Base-by-base conservation (phyloP, 2,888 invertebrate genomes). In the Dasypolia templi region DNA sequence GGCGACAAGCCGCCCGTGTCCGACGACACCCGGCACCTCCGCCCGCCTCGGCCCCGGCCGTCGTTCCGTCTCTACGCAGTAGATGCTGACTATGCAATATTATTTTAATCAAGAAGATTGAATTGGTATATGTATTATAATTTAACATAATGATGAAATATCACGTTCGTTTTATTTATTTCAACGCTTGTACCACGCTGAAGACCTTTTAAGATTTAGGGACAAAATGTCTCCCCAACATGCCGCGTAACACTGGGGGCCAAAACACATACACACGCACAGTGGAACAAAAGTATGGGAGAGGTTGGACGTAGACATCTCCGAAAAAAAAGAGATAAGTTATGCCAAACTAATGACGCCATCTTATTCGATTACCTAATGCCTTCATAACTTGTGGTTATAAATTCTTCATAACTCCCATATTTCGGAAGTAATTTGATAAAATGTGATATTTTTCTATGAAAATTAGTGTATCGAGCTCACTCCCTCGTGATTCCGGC, bases 111-210 rank as follows among this genome's bases (percentile, higher is more conserved):
- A 56, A 46, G 35, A 55, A 51, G 83, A 78, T 80, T 80, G 55
- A 72, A 72, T 82, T 78, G 46, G 79, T 67, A 58, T 81, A 59
- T 80, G 72, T 69, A 79, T 63, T 69, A 69, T 79, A 69, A 69
- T 63, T 72, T 63, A 81, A 83, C 7, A 49, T 53, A 17, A 55
- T 61, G 5, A 72, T 72, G 56, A 19, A 61, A 44, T 61, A 51
- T 9, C 7, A 26, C 19, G n/a, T 59, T 53, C 9, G 63, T 81
- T 77, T 77, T 53, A 64, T 77, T 77, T 53, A 26, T 44, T 59
- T 14, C 7, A 11, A 53, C 22, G 19, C 17, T 3, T 51, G 9
- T 53, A n/a, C 17, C n/a, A 32, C 19, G 12, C 14, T 4, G 19
- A 42, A 11, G 6, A 35, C 26, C 19, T 65, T 5, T 56, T 39